Base-by-base conservation (phyloP, 2,888 invertebrate genomes). In the Monochamus alternatus region DNA sequence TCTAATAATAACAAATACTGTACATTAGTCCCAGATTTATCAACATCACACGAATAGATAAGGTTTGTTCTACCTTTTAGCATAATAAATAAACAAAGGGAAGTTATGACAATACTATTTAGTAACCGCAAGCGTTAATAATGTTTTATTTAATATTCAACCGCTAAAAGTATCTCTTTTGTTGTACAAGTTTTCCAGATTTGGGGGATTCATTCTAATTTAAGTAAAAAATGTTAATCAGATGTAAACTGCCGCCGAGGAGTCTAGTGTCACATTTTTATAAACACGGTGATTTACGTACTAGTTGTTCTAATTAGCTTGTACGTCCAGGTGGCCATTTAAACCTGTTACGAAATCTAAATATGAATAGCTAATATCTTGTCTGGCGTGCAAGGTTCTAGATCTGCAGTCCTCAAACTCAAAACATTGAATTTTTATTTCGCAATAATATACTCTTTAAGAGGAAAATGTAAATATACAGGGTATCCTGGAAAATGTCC, bases 341-440 rank as follows among this genome's bases (percentile, higher is more conserved):
- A 55, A 55, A n/a, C n/a, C 55, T 22, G 55, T 55, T 55, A 55
- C 55, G 14, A 55, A 55, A 55, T 55, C 55, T 14, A n/a, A 55
- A 55, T 55, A 1, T 55, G n/a, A 55, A 55, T n/a, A 22, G 22
- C 1, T 22, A n/a, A 22, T 55, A 3, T 55, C 55, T 14, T 3
- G 55, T 14, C 55, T 22, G 22, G 5, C 52, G 10, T 4, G 9
- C 9, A 9, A n/a, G 7, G 14, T 55, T 55, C n/a, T 22, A 55
- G 3, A 10, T 10, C 47, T 47, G 47, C 47, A 12, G 47, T 47
- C 12, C 47, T 47, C 47, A 47, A 44, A 47, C 9, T 47, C 47
- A 38, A 4, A 38, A 38, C 22, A 22, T 22, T 22, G 22, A 22
- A 22, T 22, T 22, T 22, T 22, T 22, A 22, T 0, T 22, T 22